Evolutionary conservation across 2,888 invertebrate species (phyloP).

Genomic region (Oxyteleia sp.): DNA sequence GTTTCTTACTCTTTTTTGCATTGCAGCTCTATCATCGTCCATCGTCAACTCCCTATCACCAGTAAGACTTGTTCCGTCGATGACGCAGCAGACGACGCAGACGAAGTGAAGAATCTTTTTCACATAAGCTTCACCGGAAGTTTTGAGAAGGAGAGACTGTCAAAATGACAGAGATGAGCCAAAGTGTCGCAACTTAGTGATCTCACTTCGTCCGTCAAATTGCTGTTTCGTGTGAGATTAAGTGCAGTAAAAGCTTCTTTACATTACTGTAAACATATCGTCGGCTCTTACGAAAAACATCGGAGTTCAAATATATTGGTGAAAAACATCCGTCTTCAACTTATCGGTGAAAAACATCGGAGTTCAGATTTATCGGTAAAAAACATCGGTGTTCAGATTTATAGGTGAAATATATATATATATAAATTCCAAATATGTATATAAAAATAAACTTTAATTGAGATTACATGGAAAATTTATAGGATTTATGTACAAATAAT

Average conservation of each 20-base stretch:
- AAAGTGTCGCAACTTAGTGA: slow-evolving; percentile 22
- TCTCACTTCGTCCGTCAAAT: slow-evolving; percentile 33
- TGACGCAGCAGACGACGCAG: slow-evolving; percentile 30
- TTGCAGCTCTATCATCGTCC: slow-evolving; percentile 30
- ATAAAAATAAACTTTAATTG: too few relatives aligned
- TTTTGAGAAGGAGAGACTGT: slow-evolving; percentile 19
- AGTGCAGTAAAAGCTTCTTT: slow-evolving; percentile 5
- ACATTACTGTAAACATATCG: not conserved
- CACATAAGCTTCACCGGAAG: slow-evolving; percentile 43
- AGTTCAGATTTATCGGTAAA: too few relatives aligned
- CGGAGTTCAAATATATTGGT: too few relatives aligned
- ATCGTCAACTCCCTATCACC: slow-evolving; percentile 39
- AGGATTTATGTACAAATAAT: too few relatives aligned
- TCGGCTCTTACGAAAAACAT: too few relatives aligned
- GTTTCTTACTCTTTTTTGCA: slow-evolving; percentile 25
- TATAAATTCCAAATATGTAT: too few relatives aligned
- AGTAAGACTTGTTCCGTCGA: slow-evolving; percentile 15
- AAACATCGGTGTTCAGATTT: too few relatives aligned
- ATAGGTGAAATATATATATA: too few relatives aligned
- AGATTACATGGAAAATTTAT: too few relatives aligned
- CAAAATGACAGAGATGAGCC: slow-evolving; percentile 8
- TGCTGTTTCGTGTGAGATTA: slow-evolving; percentile 3
- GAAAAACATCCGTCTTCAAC: too few relatives aligned
- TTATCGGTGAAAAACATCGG: too few relatives aligned
- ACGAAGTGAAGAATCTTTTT: slow-evolving; percentile 31